These are phyloP conservation scores for Indicator maculatus DNA, from an alignment of 2,113 vertebrate species.

Conservation along the genomic window DNA sequence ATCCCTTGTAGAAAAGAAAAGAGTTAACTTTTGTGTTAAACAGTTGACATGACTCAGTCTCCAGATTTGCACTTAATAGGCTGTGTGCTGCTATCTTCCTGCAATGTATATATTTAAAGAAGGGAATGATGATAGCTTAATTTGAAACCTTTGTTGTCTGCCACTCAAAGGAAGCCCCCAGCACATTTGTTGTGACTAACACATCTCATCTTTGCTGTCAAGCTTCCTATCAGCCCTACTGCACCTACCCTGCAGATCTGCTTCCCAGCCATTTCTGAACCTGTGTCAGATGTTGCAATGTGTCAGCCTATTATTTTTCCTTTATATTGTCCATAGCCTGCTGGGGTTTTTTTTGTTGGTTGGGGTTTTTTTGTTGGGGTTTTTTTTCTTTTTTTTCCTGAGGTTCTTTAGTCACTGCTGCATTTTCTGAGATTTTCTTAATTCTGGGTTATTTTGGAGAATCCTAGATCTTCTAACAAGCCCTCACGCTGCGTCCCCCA, in stretches of 20 bases:
- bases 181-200: neutral
- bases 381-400: slow-evolving; percentile 10
- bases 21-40: neutral
- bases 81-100: neutral
- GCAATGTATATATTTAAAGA: neutral
- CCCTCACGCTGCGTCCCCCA: slow-evolving; percentile 71
- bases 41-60: neutral
- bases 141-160: neutral
- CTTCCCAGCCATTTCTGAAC: slow-evolving; percentile 3
- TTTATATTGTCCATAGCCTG: slow-evolving; percentile 48
- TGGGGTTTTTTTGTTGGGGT: too few species aligned
- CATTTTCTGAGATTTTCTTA: slow-evolving; percentile 72
- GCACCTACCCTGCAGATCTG: neutral
- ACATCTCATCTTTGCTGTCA: slow-evolving; percentile 46
- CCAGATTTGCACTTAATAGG: neutral
- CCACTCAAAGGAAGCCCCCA: neutral
- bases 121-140: neutral
- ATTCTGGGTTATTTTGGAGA: slow-evolving; percentile 53
- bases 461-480: slow-evolving; percentile 75
- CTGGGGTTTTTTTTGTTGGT: neutral
- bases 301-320: slow-evolving; percentile 52
- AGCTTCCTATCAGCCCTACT: slow-evolving; percentile 34
- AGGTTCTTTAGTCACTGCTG: slow-evolving; percentile 42
- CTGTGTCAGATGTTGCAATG: neutral
- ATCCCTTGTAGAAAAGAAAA: neutral